Evolutionary conservation across 2,888 invertebrate genomes (phyloP).

Genomic region (Peribatodes rhomboidaria): DNA sequence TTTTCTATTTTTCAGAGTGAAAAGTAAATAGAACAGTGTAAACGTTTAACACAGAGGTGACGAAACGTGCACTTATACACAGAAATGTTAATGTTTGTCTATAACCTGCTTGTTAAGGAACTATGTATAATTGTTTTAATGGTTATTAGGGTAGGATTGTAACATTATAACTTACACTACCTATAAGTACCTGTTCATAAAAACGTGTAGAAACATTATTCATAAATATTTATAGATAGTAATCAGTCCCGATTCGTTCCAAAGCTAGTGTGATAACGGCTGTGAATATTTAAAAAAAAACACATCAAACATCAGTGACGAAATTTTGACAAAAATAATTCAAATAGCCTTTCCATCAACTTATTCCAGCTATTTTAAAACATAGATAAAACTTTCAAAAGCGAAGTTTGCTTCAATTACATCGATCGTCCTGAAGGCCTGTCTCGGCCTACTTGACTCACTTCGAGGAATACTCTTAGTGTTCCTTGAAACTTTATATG

Average conservation of each 20-base stretch:
- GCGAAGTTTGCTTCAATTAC: conserved; percentile 56
- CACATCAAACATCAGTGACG: no score
- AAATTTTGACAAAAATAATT: no score
- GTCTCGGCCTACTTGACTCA: neutral
- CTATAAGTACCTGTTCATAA: no score
- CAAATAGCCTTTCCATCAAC: no score
- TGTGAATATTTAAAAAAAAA: neutral
- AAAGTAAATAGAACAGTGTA: neutral
- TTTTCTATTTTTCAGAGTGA: neutral
- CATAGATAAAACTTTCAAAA: conserved; percentile 51
- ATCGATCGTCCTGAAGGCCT: conserved; percentile 49
- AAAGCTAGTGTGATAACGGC: neutral
- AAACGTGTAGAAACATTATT: no score
- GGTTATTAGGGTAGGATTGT: no score
- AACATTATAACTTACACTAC: no score
- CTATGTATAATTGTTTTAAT: no score
- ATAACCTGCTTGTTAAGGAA: neutral
- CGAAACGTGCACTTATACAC: no score
- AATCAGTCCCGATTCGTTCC: neutral
- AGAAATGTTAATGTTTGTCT: neutral
- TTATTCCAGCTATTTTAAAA: neutral
- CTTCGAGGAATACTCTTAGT: conserved; percentile 25
- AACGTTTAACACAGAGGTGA: neutral
- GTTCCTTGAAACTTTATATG: conserved; percentile 24
- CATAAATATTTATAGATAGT: no score